Conservation (phyloP, 2,888 invertebrate genomes). For the Drosophila greeni region DNA sequence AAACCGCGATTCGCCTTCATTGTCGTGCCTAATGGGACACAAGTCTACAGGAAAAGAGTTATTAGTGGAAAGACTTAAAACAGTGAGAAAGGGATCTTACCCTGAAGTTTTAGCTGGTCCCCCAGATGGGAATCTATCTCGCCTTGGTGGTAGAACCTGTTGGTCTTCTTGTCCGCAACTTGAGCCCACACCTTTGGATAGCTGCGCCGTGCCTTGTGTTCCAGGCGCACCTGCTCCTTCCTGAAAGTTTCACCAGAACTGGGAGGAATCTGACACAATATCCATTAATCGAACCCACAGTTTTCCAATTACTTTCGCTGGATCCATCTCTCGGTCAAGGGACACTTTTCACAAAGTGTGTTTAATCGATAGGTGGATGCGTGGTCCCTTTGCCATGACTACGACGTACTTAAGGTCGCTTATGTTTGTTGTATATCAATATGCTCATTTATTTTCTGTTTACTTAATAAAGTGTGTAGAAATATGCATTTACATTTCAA, state of each 20-base stretch:
- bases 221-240: constrained; percentile 75
- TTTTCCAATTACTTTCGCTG: constrained; percentile 37
- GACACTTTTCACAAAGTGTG: neutral
- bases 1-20: constrained; percentile 73
- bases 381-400: neutral
- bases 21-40: constrained; percentile 63
- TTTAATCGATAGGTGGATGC: constrained; percentile 1
- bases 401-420: neutral
- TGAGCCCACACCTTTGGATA: constrained; percentile 72
- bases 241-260: constrained; percentile 74
- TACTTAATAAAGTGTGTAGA: constrained; percentile 65
- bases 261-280: neutral
- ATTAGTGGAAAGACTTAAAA: neutral
- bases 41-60: constrained; percentile 45
- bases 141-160: constrained; percentile 75
- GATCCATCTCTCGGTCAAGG: constrained; percentile 27
- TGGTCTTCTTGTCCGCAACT: constrained; percentile 58
- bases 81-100: constrained; percentile 1
- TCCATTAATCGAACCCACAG: constrained; percentile 10
- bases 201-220: constrained; percentile 72
- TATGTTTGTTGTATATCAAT: constrained; percentile 31
- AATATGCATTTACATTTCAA: constrained; percentile 59
- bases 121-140: constrained; percentile 63
- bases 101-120: constrained; percentile 47
- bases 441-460: constrained; percentile 47